Base-by-base conservation (phyloP, 1,140 invertebrate genomes). In the Dendrolimus kikuchii region DNA sequence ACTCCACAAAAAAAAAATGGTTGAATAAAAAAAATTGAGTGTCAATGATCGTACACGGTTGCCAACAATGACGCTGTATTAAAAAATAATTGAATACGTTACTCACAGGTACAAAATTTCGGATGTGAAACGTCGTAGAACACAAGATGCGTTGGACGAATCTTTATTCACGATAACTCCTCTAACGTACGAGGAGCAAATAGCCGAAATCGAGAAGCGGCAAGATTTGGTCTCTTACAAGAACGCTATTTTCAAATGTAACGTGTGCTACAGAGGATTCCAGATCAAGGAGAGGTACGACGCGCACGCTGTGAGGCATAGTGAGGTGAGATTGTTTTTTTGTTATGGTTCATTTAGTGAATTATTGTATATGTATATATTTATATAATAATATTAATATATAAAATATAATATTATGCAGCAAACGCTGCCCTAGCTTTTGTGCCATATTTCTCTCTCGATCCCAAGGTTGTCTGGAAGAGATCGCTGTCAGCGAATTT, bases 101-200 rank as follows among this genome's bases (percentile, higher is more conserved):
- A 5, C 39, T 61, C 53, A 4, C 55, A 83, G 80, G 49, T 83
- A 77, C 64, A 83, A 81, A 65, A 73, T 52, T 1, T 64, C 69
- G 0, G 73, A 75, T 37, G 72, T 84, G 0, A 79, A 74, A 57
- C 59, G 81, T 0, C 49, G 81, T 0, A 67, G 71, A 10, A 70
- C 66, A 0, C 67, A 52, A 4, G 81, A 81, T 48, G 58, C 53
- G 0, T 54, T 79, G 0, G 78, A 80, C 58, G 78, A 81, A 39
- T 57, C 64, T 0, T 57, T 84, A 0, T 81, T 84, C 59, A 79
- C 68, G 0, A 77, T 84, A 38, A 74, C 70, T 0, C 59, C 65
- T 0, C 49, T 81, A 0, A 70, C 71, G 0, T 84, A 81, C 52
- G 81, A 84, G 38, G 68, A 81, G 40, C 81, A 84, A 46, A 77